Evolutionary conservation across 2,888 invertebrate species (phyloP).

Genomic region (Scrobipalpa costella): DNA sequence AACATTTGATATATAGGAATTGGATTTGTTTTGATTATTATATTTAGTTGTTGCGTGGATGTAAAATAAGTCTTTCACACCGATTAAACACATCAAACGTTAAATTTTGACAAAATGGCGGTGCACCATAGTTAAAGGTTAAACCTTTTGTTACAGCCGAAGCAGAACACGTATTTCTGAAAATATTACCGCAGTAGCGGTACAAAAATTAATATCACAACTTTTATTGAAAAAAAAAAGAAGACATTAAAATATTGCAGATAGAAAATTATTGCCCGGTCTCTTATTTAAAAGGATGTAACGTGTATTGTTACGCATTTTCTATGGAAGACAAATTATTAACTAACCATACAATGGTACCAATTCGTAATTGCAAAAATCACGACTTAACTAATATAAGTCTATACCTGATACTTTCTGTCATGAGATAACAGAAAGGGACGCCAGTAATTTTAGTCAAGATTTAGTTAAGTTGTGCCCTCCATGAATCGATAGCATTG

Average conservation of each 20-base stretch:
- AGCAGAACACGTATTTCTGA: not conserved
- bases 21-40: not conserved
- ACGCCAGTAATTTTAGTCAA: no score
- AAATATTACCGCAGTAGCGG: not conserved
- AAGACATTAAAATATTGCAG: not conserved
- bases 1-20: not conserved
- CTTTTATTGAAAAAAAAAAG: not conserved
- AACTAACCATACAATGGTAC: no score
- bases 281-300: no score
- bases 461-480: no score
- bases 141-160: not conserved
- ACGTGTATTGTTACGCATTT: no score
- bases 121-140: not conserved
- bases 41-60: not conserved
- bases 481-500: no score
- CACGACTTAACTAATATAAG: no score
- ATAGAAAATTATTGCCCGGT: not conserved
- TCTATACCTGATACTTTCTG: no score
- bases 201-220: not conserved
- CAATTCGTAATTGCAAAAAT: no score
- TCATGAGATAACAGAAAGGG: no score
- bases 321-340: no score
- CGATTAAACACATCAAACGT: not conserved
- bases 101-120: constrained; percentile 1
- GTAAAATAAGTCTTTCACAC: not conserved